Percentiles rank a stretch among this genome's conserved stretches.
These are phyloP conservation scores for Hypolimnas misippus DNA, from an alignment of 2,888 invertebrate species.

Conservation along the genomic window DNA sequence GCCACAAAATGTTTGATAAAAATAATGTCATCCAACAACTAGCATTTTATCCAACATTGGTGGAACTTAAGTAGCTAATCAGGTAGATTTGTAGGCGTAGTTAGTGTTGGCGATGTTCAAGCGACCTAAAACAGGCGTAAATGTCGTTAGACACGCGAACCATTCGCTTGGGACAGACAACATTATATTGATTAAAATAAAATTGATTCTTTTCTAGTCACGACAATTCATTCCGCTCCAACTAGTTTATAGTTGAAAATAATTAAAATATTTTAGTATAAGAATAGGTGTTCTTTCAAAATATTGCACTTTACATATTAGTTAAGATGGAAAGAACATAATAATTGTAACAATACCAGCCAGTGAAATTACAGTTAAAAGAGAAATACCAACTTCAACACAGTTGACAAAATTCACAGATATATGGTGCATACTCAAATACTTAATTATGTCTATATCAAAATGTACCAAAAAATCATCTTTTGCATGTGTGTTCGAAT, in stretches of 20 bases:
- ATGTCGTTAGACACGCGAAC: conserved; percentile 66
- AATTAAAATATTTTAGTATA: conserved; percentile 5
- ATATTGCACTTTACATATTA: no score
- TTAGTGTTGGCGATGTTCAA: conserved; percentile 32
- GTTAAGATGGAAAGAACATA: no score
- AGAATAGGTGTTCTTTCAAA: no score
- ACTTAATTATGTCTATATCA: no score
- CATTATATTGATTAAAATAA: conserved; percentile 59
- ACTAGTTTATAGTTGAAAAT: conserved; percentile 9
- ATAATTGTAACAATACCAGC: no score
- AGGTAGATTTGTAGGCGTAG: conserved; percentile 32
- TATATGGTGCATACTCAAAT: no score
- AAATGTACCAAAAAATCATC: no score
- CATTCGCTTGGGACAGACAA: conserved; percentile 47
- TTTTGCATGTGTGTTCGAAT: no score
- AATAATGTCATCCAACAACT: conserved; percentile 9
- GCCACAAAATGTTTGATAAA: neutral
- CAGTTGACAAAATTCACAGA: no score
- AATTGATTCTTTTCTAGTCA: conserved; percentile 34
- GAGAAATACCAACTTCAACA: no score
- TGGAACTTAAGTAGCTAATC: conserved; percentile 31
- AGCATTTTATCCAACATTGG: conserved; percentile 20
- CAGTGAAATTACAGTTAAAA: no score
- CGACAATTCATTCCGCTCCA: conserved; percentile 23
- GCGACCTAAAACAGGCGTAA: conserved; percentile 43